A percentile compares a stretch with the other conserved stretches of the same genome.
phyloP scores from a whole-genome alignment of 2,888 invertebrate genomes.

The Nephrotoma appendiculata region DNA sequence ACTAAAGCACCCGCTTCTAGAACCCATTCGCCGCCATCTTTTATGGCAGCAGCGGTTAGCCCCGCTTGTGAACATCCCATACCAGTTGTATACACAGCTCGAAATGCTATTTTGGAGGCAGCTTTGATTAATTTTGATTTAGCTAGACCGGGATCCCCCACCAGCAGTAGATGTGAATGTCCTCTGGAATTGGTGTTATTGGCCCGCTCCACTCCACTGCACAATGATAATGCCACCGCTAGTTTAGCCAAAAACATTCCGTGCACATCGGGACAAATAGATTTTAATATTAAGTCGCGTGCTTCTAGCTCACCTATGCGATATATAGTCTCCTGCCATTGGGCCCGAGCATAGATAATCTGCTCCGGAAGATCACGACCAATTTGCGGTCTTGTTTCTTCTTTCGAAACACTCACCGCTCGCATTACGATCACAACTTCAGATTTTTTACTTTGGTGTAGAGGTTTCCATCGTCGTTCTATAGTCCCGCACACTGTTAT shows the following conservation, averaged over 20 bases:
- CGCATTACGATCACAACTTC: constrained; percentile 15
- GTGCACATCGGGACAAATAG: constrained; percentile 71
- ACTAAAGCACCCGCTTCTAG: constrained; percentile 83
- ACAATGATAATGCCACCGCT: constrained; percentile 54
- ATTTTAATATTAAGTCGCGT: constrained; percentile 61
- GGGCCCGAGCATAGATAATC: constrained; percentile 10
- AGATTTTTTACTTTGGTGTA: constrained; percentile 19
- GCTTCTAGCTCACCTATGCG: constrained; percentile 48
- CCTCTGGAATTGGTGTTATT: constrained; percentile 43
- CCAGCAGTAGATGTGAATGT: constrained; percentile 70
- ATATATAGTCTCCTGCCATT: constrained; percentile 32
- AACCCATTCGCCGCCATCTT: constrained; percentile 82
- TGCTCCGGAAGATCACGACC: constrained; percentile 47
- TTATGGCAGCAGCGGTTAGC: constrained; percentile 73
- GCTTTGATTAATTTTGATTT: constrained; percentile 73
- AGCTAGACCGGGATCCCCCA: constrained; percentile 82
- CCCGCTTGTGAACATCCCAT: constrained; percentile 78
- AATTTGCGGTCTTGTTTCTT: constrained; percentile 50
- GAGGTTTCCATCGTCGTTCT: constrained; percentile 54
- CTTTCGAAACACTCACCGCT: constrained; percentile 41
- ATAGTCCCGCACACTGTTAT: constrained; percentile 68
- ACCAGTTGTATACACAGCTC: constrained; percentile 75
- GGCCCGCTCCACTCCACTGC: constrained; percentile 31
- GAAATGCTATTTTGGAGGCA: constrained; percentile 33
- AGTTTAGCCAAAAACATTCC: constrained; percentile 80